phyloP scores from a whole-genome alignment of 2,888 invertebrate species.

The Parthenolecanium corni region DNA sequence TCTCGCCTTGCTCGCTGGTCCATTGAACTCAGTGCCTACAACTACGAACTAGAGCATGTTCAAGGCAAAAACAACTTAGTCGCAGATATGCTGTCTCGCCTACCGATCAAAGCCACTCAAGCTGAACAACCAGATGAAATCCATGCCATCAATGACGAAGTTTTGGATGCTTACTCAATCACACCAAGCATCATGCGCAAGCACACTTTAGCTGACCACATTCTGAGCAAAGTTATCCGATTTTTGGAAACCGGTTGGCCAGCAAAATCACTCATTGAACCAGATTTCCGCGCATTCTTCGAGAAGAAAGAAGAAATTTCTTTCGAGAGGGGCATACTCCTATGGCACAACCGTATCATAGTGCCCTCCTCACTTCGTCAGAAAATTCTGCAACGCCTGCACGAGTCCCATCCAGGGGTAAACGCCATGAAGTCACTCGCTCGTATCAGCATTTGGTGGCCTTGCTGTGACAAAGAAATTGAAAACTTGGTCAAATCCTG shows the following conservation, averaged over 20 bases:
- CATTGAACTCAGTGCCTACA: constrained; percentile 13
- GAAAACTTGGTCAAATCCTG: constrained; percentile 30
- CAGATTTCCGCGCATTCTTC: background rate
- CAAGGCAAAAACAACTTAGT: constrained; percentile 5
- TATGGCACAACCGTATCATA: constrained; percentile 9
- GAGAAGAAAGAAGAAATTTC: background rate
- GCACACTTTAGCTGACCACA: constrained; percentile 1
- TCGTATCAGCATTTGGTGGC: constrained; percentile 33
- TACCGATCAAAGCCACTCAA: too few relatives aligned
- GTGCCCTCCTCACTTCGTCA: constrained; percentile 3
- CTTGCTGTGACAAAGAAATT: constrained; percentile 30
- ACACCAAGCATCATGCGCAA: background rate
- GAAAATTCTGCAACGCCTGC: constrained; percentile 12
- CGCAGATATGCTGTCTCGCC: constrained; percentile 12
- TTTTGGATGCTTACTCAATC: too few relatives aligned
- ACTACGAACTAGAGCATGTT: constrained; percentile 17
- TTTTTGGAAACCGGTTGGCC: constrained; percentile 11
- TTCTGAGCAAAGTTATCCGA: constrained; percentile 4
- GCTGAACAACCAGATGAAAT: too few relatives aligned
- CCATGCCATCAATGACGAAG: too few relatives aligned
- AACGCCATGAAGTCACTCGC: constrained; percentile 33
- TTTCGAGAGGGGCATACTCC: constrained; percentile 3
- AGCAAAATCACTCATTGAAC: background rate
- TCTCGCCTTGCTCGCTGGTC: constrained; percentile 8
- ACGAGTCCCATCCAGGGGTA: constrained; percentile 31